Base-by-base conservation (phyloP, 2,113 vertebrate genomes). In the Apteryx owenii region DNA sequence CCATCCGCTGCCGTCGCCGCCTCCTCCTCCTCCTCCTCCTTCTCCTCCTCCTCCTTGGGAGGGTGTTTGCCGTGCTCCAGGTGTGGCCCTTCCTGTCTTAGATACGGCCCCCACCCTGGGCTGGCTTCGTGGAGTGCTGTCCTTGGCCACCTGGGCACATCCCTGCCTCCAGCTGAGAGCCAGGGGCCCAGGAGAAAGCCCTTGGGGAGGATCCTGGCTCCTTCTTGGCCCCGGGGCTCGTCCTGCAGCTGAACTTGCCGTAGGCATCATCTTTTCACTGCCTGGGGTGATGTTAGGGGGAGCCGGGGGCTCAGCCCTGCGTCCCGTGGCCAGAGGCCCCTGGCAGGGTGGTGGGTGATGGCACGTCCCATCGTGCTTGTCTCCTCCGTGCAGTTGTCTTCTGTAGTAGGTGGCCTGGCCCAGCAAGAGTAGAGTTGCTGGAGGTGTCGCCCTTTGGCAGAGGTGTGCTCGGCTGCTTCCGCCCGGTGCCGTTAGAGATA, bases 21-120 rank as follows among this genome's bases (percentile, higher is more conserved):
- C 60, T 4, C 78, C 90, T 88, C 46, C 92, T 38, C 44, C 65
- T 91, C 44, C 65, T 91, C 50, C 50, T 53, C 51, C 60, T 64
- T 46, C n/a, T n/a, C 29, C 73, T 77, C 62, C 89, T 94, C 42
- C 53, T 83, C 36, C 79, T 81, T 77, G 56, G 88, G 81, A 40
- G 53, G 79, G 70, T 90, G 89, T 92, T 94, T 82, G 89, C 65
- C 28, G 1, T 77, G 84, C 80, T 86, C 76, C 94, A 89, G 93
- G 95, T 90, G 89, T 85, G 92, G 96, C 95, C 90, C 89, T 91
- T 93, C 95, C 93, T 96, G 96, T 10, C 79, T 90, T 33, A 89
- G 95, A 93, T 91, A 94, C 1, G 62, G 91, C 81, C 38, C 85
- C 94, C 15, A 2, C 58, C 93, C 61, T 1, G 1, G 22, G n/a